Conservation (phyloP, 2,113 vertebrate species). For the Tricholaema leucomelas region DNA sequence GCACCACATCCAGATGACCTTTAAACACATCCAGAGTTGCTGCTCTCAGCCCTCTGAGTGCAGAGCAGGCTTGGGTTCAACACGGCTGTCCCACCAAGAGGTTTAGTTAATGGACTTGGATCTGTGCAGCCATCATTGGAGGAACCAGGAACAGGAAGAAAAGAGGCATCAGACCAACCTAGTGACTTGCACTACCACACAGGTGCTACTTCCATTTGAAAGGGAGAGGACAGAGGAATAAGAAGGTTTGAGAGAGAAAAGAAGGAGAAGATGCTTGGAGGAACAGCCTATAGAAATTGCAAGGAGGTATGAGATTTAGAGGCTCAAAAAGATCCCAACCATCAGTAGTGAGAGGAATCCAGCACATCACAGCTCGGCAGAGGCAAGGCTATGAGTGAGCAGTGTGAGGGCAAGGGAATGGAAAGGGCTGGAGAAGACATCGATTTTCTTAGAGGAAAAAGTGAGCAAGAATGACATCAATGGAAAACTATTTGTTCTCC, state of each 20-base stretch:
- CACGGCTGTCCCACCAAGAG: not conserved
- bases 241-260: not conserved
- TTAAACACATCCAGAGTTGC: no score
- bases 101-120: not conserved
- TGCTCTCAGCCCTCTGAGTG: not conserved
- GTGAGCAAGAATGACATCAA: slow-evolving; percentile 61
- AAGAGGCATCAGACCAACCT: not conserved
- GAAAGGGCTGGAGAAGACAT: not conserved
- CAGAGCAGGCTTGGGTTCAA: not conserved
- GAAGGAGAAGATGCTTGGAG: not conserved
- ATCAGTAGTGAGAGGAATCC: not conserved
- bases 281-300: not conserved
- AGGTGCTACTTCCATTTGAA: not conserved
- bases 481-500: slow-evolving; percentile 59
- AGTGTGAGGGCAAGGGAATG: not conserved
- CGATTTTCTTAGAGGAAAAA: slow-evolving; percentile 60
- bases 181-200: not conserved
- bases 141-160: not conserved
- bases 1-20: no score
- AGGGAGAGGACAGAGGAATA: not conserved
- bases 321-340: not conserved
- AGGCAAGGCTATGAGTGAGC: not conserved
- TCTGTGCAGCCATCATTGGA: no score
- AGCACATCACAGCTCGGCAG: not conserved
- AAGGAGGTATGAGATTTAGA: not conserved